phyloP scores from a whole-genome alignment of 2,888 invertebrate species.

The Platycheirus rosarum region DNA sequence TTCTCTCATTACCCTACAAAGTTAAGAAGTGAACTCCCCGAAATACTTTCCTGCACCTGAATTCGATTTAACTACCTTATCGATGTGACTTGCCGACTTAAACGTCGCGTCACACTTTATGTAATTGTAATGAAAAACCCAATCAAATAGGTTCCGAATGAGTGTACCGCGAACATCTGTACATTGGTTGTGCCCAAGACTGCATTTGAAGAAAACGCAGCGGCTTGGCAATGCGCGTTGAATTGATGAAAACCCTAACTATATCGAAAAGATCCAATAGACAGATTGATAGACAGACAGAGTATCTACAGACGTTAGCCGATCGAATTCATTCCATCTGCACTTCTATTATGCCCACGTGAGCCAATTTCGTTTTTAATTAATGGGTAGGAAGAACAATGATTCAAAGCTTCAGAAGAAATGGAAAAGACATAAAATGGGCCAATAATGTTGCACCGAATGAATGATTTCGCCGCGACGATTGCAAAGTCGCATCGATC shows the following conservation, averaged over 20 bases:
- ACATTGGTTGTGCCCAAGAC: neutral
- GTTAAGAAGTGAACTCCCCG: neutral
- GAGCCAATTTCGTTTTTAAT: conserved; percentile 67
- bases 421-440: conserved; percentile 48
- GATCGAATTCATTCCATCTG: conserved; percentile 48
- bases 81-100: conserved; percentile 50
- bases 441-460: conserved; percentile 59
- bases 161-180: conserved; percentile 42
- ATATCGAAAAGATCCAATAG: conserved; percentile 52
- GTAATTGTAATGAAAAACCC: conserved; percentile 16
- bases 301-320: conserved; percentile 23
- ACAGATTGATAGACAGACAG: conserved; percentile 45
- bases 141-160: conserved; percentile 16
- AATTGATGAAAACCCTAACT: conserved; percentile 40
- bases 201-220: neutral
- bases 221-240: neutral
- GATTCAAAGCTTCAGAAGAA: conserved; percentile 31
- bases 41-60: conserved; percentile 51
- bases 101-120: conserved; percentile 39
- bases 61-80: conserved; percentile 43
- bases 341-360: conserved; percentile 58
- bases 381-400: conserved; percentile 74
- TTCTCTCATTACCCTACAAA: neutral
- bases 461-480: conserved; percentile 48
- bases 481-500: conserved; percentile 61